Base-by-base conservation (phyloP, 1,140 invertebrate genomes). In the Bombus haemorrhoidalis region DNA sequence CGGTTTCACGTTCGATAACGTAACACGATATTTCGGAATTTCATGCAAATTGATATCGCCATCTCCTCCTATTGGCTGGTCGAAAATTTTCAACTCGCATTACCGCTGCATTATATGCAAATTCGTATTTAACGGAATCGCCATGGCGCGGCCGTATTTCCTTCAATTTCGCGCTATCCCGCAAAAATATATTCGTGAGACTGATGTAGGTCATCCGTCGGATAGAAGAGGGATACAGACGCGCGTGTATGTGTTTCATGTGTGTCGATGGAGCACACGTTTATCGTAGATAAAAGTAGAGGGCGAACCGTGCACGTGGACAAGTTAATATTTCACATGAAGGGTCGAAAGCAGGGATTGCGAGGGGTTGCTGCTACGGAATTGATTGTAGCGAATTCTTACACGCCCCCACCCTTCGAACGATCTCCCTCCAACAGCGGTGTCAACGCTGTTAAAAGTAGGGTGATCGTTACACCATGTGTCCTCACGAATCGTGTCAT, bases 341-440 rank as follows among this genome's bases (percentile, higher is more conserved):
- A 89, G 66, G 87, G 69, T 86, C 87, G 57, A 79, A 86, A 75
- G 80, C 72, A 75, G 73, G 79, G 79, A 88, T 88, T 73, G 53
- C 81, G 72, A 88, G 79, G 84, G 87, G 73, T 81, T 72, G 72
- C 72, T 87, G 72, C 77, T 62, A 32, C 53, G 59, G 80, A 89
- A 89, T 89, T 89, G 84, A 89, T 89, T 89, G 80, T 83, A 74
- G 73, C 66, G 73, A 68, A 89, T 89, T 87, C 88, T 89, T 89
- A 89, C 87, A 86, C 87, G 76, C 47, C 47, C 43, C 22, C 71
- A 59, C 37, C 18, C 57, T 72, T 73, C 57, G 32, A 59, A 1
- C 64, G 12, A 28, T 59, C 81, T 6, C 62, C 74, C 74, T 37
- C 69, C 15, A 15, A 34, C 18, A 85, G 66, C 25, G 39, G 37